These are phyloP conservation scores for Silurus glanis DNA, from an alignment of 2,113 vertebrate species.

Conservation along the genomic window DNA sequence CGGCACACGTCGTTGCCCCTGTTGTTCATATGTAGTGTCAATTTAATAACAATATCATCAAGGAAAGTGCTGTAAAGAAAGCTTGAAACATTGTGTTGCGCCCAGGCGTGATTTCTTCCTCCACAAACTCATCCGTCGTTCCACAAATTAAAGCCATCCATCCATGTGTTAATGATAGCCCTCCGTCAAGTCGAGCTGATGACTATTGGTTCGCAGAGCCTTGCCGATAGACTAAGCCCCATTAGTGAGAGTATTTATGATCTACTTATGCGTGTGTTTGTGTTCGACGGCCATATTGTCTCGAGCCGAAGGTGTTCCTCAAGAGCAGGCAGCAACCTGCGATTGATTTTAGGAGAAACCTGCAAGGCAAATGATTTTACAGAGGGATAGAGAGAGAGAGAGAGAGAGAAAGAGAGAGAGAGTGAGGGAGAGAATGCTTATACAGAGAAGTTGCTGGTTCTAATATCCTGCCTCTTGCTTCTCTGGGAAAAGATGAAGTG, in stretches of 20 bases:
- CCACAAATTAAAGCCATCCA: conserved; percentile 57
- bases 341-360: conserved; percentile 33
- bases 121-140: conserved; percentile 46
- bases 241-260: conserved; percentile 50
- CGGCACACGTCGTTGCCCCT: background rate
- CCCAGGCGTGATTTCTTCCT: conserved; percentile 42
- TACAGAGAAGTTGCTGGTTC: conserved; percentile 28
- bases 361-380: conserved; percentile 46
- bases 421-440: background rate
- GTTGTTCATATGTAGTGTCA: background rate
- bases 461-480: conserved; percentile 40
- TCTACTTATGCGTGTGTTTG: conserved; percentile 43
- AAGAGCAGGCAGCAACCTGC: conserved; percentile 35
- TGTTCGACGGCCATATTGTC: conserved; percentile 40
- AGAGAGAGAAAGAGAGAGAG: background rate
- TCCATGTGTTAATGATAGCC: conserved; percentile 58
- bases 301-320: conserved; percentile 39
- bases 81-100: conserved; percentile 41
- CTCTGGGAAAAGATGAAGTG: conserved; percentile 41
- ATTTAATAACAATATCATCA: conserved; percentile 22
- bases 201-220: conserved; percentile 53
- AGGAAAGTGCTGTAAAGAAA: conserved; percentile 37
- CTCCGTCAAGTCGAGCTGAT: conserved; percentile 50
- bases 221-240: conserved; percentile 41
- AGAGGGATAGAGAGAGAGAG: background rate